These are phyloP conservation scores for Thamnaconus septentrionalis DNA, from an alignment of 2,113 vertebrate species.

Conservation along the genomic window DNA sequence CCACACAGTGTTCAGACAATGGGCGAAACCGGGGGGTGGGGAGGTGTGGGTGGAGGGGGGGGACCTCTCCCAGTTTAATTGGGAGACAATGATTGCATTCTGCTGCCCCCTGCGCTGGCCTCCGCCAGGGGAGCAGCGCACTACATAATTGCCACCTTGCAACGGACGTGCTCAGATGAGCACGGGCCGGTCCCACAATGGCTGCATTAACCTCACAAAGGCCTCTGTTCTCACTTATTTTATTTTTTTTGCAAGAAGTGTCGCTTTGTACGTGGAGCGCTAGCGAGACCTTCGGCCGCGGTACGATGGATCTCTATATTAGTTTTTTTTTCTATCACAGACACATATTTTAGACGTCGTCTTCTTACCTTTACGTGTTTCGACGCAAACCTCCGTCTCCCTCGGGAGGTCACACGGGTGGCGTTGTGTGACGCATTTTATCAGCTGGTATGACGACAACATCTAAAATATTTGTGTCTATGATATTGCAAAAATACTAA, in stretches of 20 bases:
- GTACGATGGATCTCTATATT: constrained; percentile 39
- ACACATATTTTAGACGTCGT: too few species aligned
- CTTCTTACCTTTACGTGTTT: too few species aligned
- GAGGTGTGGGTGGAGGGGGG: neutral
- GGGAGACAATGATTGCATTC: constrained; percentile 64
- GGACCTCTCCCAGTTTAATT: constrained; percentile 55
- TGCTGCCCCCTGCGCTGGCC: constrained; percentile 31
- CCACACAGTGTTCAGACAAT: constrained; percentile 63
- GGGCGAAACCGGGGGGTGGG: constrained; percentile 25
- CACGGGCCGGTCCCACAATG: constrained; percentile 42
- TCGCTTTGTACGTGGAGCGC: constrained; percentile 42
- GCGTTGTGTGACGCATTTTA: constrained; percentile 5
- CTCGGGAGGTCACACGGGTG: too few species aligned
- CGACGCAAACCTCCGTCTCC: too few species aligned
- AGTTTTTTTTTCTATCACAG: too few species aligned
- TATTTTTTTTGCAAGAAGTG: constrained; percentile 37
- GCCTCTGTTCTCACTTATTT: constrained; percentile 44
- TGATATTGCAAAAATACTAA: too few species aligned
- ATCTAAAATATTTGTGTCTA: too few species aligned
- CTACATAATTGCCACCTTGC: constrained; percentile 62
- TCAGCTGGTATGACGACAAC: constrained; percentile 1
- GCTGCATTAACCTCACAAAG: constrained; percentile 65
- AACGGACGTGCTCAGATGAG: constrained; percentile 40
- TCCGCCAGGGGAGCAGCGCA: constrained; percentile 36
- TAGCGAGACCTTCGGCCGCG: constrained; percentile 26